Evolutionary conservation across 2,888 invertebrate genomes (phyloP), one percentile per base, ranked within the genome.

Genomic region (Mimumesa dahlbomi): DNA sequence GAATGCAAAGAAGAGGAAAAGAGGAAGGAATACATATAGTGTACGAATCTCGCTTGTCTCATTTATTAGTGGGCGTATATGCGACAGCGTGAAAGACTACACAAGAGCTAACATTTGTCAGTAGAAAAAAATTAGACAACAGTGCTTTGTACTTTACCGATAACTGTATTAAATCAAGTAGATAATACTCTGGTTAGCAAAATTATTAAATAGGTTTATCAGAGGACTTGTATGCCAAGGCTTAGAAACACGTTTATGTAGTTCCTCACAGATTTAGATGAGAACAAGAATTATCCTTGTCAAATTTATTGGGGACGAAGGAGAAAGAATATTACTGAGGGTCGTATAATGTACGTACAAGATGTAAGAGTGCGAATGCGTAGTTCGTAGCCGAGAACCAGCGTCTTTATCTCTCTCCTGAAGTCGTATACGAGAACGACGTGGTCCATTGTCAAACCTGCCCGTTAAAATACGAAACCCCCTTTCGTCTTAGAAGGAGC

Each of bases 401-500:
- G 66, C 50, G 74, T 50, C 79, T 76, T 80, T 77, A 80, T 83
- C 79, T 82, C 64, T 68, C 61, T 52, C 57, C 38, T 58, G 63
- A 77, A 79, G 69, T 73, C 74, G 75, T 75, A 73, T 77, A 75
- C 58, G 57, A 57, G 62, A 71, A 73, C 68, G 61, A 73, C 68
- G 66, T 58, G 65, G 76, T 58, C 81, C 77, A 82, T 82, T 84
- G 85, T 85, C 83, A 83, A 87, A 87, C 81, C 82, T 82, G 81
- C 67, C 83, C 85, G 85, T 87, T 88, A 86, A 88, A 88, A 86
- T 85, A 86, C 81, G 85, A 79, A 81, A 83, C 82, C 73, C 81
- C 82, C 80, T 77, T n/a, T 75, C 70, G 64, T 77, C 80, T 80
- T 69, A 48, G 65, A 80, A 71, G 77, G 64, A 63, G 57, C 54